Evolutionary conservation across 35 echinoderm and acorn worm species (phyloP), one percentile per base, ranked within the genome.

Genomic region (Heliocidaris tuberculata): DNA sequence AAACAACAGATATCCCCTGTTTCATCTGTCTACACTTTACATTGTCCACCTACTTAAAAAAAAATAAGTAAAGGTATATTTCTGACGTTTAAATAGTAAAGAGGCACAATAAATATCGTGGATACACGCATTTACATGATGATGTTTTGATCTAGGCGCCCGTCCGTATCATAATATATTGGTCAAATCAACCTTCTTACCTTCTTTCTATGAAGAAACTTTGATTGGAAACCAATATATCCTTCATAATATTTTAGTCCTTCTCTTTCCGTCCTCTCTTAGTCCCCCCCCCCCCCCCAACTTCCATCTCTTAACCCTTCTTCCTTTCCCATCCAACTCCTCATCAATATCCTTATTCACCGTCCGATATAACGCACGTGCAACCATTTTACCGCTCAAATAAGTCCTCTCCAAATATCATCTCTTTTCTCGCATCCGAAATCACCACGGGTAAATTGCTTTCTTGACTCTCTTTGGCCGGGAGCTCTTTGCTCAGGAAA

Each of bases 311-410:
- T 6, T 19, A 78, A 78, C 27, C 21, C 65, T 1, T 78, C 17
- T 70, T 24, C 19, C 21, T 78, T 6, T 78, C 2, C 27, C 65
- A 78, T 78, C 65, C 21, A 78, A 7, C 65, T 5, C 17, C 5
- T 24, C 19, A 78, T 78, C 65, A 78, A 78, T 78, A 78, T n/a
- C 19, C 65, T 78, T 78, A 19, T 78, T 27, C 17, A 27, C 65
- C 21, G 21, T 78, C 21, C 65, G 27, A 78, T 78, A 78, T 78
- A n/a, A 24, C 65, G 27, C 65, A 78, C 65, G 65, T 78, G 65
- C 65, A 78, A 78, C 65, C 65, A n/a, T 78, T 78, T 78, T 78
- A 78, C 65, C 65, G 65, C 65, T 78, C 65, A 78, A 78, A 78
- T 78, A 78, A 78, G 65, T 78, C 65, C 65, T 78, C 65, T 29